Conservation (phyloP, 2,113 vertebrate genomes). For the Gallinago media region DNA sequence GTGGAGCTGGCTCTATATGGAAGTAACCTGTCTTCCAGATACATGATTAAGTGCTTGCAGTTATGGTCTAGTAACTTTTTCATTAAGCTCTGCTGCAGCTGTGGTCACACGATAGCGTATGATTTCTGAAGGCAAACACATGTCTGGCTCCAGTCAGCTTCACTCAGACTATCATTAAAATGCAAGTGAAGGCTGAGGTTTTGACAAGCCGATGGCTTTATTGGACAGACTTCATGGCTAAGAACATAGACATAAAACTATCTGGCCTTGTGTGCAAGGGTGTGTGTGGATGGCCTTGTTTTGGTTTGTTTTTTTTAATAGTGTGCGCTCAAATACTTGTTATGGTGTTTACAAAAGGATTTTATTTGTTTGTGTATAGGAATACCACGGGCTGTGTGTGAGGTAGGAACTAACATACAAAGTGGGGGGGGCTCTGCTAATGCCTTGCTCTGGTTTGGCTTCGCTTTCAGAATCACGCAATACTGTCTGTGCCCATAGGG, state of each 20-base stretch:
- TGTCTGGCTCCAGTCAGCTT: background rate
- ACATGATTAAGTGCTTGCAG: background rate
- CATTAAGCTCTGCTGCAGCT: background rate
- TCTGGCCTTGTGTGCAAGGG: background rate
- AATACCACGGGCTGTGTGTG: background rate
- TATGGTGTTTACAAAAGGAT: background rate
- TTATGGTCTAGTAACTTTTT: background rate
- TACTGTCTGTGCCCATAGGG: background rate
- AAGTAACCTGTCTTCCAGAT: background rate
- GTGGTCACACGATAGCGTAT: rapidly evolving
- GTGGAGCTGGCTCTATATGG: background rate
- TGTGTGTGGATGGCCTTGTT: background rate
- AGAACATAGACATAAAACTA: background rate
- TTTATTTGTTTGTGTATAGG: background rate
- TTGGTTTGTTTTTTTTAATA: background rate
- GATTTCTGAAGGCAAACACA: background rate
- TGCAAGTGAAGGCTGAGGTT: background rate
- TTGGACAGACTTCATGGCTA: background rate
- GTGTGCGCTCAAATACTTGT: background rate
- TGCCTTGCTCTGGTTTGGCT: background rate
- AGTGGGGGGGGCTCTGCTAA: background rate
- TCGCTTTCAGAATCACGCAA: background rate
- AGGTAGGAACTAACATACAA: background rate
- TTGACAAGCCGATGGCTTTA: background rate
- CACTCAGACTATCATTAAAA: background rate